Base-by-base conservation (phyloP, 2,797 vertebrate species). In the Acipenser transmontanus region DNA sequence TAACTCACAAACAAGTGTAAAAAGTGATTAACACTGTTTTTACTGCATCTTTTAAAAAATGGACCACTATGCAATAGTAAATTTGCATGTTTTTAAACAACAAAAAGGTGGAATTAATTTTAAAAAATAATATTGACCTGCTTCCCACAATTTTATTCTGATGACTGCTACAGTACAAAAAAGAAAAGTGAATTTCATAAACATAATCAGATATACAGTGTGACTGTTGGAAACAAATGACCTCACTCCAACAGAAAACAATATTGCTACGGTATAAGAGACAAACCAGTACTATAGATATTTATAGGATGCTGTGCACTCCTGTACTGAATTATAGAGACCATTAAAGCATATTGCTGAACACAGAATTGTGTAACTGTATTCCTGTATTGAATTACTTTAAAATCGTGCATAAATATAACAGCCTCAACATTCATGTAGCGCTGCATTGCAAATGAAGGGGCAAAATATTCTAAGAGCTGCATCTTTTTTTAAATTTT, bases 321-420 rank as follows among this genome's bases (percentile, higher is more conserved):
- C 78, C 69, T 72, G 71, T 63, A 71, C 69, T 79, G 71, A 71
- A 65, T 71, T 77, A 66, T 67, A 69, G 68, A 64, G 62, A 68
- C 67, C 68, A 70, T 69, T 72, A 85, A 80, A 81, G 74, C 71
- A 71, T 72, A 76, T 57, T 79, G 73, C 75, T 82, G 75, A 80
- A 72, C 78, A 78, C 70, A 70, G 79, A 81, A 80, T 75, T 71
- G 72, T 47, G 63, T 52, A 68, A 65, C 72, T 75, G 76, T 78
- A 76, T 71, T 78, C 80, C 79, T 73, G 80, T 82, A 84, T 78
- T 79, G 78, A 90, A 81, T 84, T 86, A 76, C 74, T 79, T 73
- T 76, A 84, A 81, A 84, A 89, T 82, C 83, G 88, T 93, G 91
- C 90, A 93, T 90, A 83, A 89, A 88, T 87, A 86, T 85, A 91